Base-by-base conservation (phyloP, 2,888 invertebrate species). In the Hecatera dysodea region DNA sequence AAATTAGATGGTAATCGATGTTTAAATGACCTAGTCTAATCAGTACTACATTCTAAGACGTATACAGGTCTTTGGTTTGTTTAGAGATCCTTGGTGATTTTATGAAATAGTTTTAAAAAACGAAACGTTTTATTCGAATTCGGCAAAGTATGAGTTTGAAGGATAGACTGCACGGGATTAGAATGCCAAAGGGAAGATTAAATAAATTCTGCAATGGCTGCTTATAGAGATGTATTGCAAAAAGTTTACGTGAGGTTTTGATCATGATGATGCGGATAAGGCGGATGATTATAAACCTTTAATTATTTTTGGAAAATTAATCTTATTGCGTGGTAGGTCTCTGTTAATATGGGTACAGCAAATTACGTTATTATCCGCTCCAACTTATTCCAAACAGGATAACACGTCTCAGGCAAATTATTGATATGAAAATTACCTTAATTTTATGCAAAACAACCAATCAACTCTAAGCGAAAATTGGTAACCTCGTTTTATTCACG, bases 1-100 rank as follows among this genome's bases (percentile, higher is more conserved):
- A 65, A 46, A 66, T 57, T 77, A 81, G 86, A 79, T 81, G 68
- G 53, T 69, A 74, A 83, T 78, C 78, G 36, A 67, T 42, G 44
- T 72, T 67, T 72, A 63, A 74, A 56, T 79, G 69, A 77, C 75
- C 73, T 62, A 73, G 71, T 63, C 57, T 60, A 68, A 61, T 68
- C 65, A 57, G 66, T 62, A 65, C 55, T 48, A 53, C 46, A 71
- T 75, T 74, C 56, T 52, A 8, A 24, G 59, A 56, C 15, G 3
- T 12, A 60, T 7, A 68, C 63, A 57, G 53, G 72, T 74, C 65
- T 71, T 4, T 39, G 61, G 79, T 73, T 66, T 39, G 61, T 82
- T 73, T 66, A 72, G 46, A 71, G 72, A 61, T 69, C 50, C 24
- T 83, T 64, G 46, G 44, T 19, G 19, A 44, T 44, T 44, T 19